A percentile compares a stretch with the other conserved stretches of the same genome.
These are phyloP conservation scores for Parotocinclus haroldoi DNA, from an alignment of 2,797 vertebrate genomes.

Conservation along the genomic window DNA sequence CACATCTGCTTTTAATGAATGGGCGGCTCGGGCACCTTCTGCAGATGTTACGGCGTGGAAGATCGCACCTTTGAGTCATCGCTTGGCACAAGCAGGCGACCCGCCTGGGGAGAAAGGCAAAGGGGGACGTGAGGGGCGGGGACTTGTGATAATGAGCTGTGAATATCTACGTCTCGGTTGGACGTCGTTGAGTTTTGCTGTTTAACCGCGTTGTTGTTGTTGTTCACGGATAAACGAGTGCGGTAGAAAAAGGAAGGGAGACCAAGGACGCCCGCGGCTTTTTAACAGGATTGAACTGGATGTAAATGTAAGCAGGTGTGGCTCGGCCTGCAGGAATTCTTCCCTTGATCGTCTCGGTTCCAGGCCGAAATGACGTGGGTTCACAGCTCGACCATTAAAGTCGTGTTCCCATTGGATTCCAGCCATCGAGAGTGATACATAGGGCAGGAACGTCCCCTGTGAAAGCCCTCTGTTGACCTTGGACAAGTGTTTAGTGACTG, in stretches of 20 bases:
- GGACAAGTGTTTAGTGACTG: slow-evolving; percentile 50
- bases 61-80: slow-evolving; percentile 62
- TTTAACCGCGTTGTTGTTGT: no score
- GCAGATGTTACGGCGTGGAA: slow-evolving; percentile 64
- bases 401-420: slow-evolving; percentile 5
- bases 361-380: not conserved
- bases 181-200: no score
- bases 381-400: not conserved
- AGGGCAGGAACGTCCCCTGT: slow-evolving; percentile 43
- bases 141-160: no score
- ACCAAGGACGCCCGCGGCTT: slow-evolving; percentile 43
- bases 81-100: slow-evolving; percentile 46
- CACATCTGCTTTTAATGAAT: slow-evolving; percentile 77
- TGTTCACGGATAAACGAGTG: slow-evolving; percentile 45
- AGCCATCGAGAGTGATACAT: slow-evolving; percentile 35
- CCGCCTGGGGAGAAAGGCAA: slow-evolving; percentile 16
- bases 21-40: slow-evolving; percentile 60
- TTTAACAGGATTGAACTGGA: slow-evolving; percentile 60
- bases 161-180: no score
- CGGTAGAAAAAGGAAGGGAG: slow-evolving; percentile 52
- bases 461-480: slow-evolving; percentile 62
- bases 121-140: no score
- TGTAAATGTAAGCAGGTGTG: slow-evolving; percentile 60
- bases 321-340: slow-evolving; percentile 65
- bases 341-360: slow-evolving; percentile 7